Conservation (phyloP, 2,797 vertebrate genomes). For the Masticophis lateralis region DNA sequence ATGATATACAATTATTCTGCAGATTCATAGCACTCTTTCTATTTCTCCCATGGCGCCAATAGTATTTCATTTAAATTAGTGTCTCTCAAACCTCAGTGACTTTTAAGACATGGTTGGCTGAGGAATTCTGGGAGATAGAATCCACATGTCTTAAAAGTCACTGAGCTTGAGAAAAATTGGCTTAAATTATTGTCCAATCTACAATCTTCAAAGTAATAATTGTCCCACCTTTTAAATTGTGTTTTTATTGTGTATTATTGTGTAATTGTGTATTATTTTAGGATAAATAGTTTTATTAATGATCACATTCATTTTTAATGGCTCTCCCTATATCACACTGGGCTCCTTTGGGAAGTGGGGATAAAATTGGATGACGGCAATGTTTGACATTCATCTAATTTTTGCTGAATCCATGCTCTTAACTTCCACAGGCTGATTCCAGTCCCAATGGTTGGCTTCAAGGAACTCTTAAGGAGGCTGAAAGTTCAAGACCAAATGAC, state of each 20-base stretch:
- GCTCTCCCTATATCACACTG: neutral
- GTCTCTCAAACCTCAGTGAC: neutral
- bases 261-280: neutral
- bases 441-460: slow-evolving; percentile 98
- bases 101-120: neutral
- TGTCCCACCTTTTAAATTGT: neutral
- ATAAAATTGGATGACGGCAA: neutral
- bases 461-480: slow-evolving; percentile 88
- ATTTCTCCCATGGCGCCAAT: neutral
- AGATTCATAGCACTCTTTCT: neutral
- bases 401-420: slow-evolving; percentile 20
- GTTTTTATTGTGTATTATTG: neutral
- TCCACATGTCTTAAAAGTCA: neutral
- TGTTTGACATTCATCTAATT: neutral
- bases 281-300: neutral
- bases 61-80: neutral
- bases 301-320: neutral
- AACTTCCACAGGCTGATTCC: slow-evolving; percentile 84
- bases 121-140: neutral
- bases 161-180: neutral
- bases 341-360: neutral
- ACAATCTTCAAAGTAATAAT: neutral
- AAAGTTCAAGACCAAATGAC: slow-evolving; percentile 99
- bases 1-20: neutral
- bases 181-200: neutral